Evolutionary conservation across 2,113 vertebrate genomes (phyloP).

Genomic region (Phalacrocorax carbo): DNA sequence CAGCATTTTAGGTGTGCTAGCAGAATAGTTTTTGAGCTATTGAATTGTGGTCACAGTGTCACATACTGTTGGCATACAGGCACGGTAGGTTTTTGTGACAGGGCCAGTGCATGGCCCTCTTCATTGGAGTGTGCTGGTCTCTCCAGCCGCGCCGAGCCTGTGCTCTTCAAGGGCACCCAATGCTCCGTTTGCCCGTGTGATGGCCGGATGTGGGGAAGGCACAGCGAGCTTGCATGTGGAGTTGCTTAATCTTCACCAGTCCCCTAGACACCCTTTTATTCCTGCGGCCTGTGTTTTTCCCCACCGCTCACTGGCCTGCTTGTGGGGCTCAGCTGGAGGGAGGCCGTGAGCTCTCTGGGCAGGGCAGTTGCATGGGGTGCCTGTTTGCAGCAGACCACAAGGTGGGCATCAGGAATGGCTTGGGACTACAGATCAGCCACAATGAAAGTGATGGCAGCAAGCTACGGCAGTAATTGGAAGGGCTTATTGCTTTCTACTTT

Average conservation of each 20-base stretch:
- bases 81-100: neutral
- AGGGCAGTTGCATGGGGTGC: neutral
- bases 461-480: neutral
- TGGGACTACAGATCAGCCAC: rapidly evolving
- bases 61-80: neutral
- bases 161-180: neutral
- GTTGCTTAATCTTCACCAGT: neutral
- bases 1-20: neutral
- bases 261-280: neutral
- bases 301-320: neutral
- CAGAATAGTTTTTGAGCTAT: neutral
- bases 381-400: neutral
- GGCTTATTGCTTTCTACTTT: neutral
- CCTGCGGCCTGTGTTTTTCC: neutral
- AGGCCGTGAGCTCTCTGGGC: rapidly evolving
- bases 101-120: neutral
- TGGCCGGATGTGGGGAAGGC: rapidly evolving
- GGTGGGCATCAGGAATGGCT: neutral
- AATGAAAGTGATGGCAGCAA: neutral
- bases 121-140: rapidly evolving
- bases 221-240: neutral
- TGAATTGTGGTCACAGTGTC: neutral
- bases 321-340: neutral
- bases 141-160: neutral
- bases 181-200: rapidly evolving